Conservation (phyloP, 1,140 invertebrate genomes). For the Euschistus heros region DNA sequence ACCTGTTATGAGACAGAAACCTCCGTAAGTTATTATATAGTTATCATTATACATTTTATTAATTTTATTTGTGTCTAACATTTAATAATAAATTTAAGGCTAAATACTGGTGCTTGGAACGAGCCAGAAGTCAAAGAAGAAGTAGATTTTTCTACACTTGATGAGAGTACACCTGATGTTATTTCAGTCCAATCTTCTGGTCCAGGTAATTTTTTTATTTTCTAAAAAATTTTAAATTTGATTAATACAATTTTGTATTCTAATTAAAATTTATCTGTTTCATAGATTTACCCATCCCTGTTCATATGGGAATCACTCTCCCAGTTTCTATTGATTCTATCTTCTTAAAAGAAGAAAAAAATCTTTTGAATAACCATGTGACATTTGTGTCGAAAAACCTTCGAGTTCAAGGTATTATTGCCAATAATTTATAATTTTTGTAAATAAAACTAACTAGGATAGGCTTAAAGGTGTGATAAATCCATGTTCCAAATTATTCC, state of each 20-base stretch:
- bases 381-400: constrained; percentile 18
- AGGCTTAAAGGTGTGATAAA: no score
- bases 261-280: neutral
- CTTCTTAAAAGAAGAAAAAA: constrained; percentile 42
- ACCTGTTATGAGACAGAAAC: constrained; percentile 9
- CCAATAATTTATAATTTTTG: neutral
- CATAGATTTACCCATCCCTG: constrained; percentile 10
- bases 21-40: constrained; percentile 6
- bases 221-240: neutral
- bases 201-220: constrained; percentile 1
- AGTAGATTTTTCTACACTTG: constrained; percentile 19
- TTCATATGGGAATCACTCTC: constrained; percentile 68
- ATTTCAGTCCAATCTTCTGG: constrained; percentile 7
- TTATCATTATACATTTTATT: neutral
- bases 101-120: neutral
- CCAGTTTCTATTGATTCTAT: constrained; percentile 55
- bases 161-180: neutral
- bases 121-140: constrained; percentile 11
- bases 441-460: no score
- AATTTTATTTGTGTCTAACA: neutral
- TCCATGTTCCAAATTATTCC: no score
- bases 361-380: constrained; percentile 17
- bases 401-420: constrained; percentile 17
- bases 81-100: neutral
- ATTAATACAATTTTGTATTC: no score